Evolutionary conservation across 2,888 invertebrate species (phyloP).

Genomic region (Leucophenga montana): DNA sequence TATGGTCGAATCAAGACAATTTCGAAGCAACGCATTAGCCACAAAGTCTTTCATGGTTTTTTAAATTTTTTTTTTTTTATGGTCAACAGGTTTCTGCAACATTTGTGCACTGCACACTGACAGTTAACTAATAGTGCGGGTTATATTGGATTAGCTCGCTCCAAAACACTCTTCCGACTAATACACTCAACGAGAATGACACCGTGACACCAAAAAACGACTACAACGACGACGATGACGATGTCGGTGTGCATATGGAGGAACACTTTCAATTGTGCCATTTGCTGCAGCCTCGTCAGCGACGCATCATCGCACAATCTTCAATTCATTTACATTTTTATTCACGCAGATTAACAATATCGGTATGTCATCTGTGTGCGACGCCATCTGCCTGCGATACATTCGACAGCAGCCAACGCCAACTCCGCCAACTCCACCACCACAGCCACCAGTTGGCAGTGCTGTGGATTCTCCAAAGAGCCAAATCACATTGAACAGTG

Average conservation of each 20-base stretch:
- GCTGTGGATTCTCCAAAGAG: too few relatives aligned
- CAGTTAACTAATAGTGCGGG: constrained; percentile 24
- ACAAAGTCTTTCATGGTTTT: constrained; percentile 30
- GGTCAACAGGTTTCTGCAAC: constrained; percentile 47
- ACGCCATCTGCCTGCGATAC: constrained; percentile 57
- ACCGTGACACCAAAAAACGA: too few relatives aligned
- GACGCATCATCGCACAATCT: constrained; percentile 53
- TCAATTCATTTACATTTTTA: constrained; percentile 71
- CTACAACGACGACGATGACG: too few relatives aligned
- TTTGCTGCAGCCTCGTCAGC: constrained; percentile 38
- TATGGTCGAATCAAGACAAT: constrained; percentile 32
- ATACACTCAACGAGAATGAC: too few relatives aligned
- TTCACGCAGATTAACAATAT: constrained; percentile 70
- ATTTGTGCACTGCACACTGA: constrained; percentile 42
- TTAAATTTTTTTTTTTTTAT: constrained; percentile 31
- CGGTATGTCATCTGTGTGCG: constrained; percentile 66
- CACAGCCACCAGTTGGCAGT: neutral
- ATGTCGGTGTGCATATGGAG: neutral
- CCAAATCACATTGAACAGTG: too few relatives aligned
- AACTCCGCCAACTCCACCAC: constrained; percentile 31
- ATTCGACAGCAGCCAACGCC: constrained; percentile 38
- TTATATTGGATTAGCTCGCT: neutral
- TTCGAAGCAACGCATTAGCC: too few relatives aligned
- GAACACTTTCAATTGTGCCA: constrained; percentile 9
- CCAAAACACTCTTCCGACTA: too few relatives aligned